Evolutionary conservation across 1,140 invertebrate genomes (phyloP).

Genomic region (Palaemon carinicauda): DNA sequence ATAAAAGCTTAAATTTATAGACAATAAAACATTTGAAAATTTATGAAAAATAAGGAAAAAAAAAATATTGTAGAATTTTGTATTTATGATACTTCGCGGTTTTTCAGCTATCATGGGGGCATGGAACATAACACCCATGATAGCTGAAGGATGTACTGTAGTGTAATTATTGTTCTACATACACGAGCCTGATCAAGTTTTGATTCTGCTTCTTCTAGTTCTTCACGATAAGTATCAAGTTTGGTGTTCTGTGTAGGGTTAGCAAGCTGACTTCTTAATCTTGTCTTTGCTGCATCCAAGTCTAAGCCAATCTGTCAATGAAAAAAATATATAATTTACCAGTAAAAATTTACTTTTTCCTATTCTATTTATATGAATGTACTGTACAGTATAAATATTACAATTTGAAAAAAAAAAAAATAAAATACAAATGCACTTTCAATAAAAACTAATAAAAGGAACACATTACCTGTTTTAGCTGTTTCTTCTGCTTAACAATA

Average conservation of each 20-base stretch:
- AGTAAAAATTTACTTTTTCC: background rate
- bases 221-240: conserved; percentile 77
- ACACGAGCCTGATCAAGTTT: conserved; percentile 86
- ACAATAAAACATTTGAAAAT: too few relatives aligned
- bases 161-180: conserved; percentile 51
- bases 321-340: background rate
- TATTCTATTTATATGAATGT: background rate
- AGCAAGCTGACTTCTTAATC: conserved; percentile 64
- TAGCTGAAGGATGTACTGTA: too few relatives aligned
- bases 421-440: too few relatives aligned
- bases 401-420: too few relatives aligned
- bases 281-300: conserved; percentile 62
- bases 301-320: conserved; percentile 63
- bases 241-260: conserved; percentile 70
- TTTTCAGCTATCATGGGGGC: too few relatives aligned
- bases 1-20: too few relatives aligned
- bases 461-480: conserved; percentile 68
- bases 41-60: too few relatives aligned
- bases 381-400: background rate
- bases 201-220: conserved; percentile 85
- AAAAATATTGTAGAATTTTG: too few relatives aligned
- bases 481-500: conserved; percentile 85
- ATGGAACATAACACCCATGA: too few relatives aligned
- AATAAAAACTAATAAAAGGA: background rate
- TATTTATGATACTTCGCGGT: too few relatives aligned